Evolutionary conservation across 2,797 vertebrate genomes (phyloP), one percentile per base, ranked within the genome.

Genomic region (Poecilia gillii): DNA sequence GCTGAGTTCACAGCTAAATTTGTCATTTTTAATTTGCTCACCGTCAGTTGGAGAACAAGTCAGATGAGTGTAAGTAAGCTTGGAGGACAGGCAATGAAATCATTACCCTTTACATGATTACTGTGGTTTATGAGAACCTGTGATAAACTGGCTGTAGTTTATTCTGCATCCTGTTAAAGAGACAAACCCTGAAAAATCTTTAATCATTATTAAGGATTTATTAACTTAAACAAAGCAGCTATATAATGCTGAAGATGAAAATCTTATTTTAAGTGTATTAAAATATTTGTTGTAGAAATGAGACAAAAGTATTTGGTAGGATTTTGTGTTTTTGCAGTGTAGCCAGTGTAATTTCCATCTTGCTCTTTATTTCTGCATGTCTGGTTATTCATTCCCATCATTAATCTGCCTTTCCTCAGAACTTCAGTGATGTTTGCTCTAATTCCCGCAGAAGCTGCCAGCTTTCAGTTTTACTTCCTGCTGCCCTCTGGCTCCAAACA

Each of bases 321-420:
- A 23, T 51, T 51, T 51, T 23, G 49, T 23, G 49, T 51, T 23
- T 51, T 51, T 51, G 49, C 20, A 51, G 20, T 23, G 49, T 0
- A 51, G 8, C 3, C 36, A 28, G 8, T 8, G 41, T 25, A 23
- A 39, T 68, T 68, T 39, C 16, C 36, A 4, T 66, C 62, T 16
- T 18, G 4, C 14, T 64, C n/a, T 55, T 55, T 59, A 57, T 43
- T 74, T 64, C 12, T 49, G 75, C 78, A 46, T 59, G 77, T 57
- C 49, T 6, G 53, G 46, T 77, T 39, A 46, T 66, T 78, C 28
- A 83, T 73, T 72, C 6, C 28, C 0, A 8, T 47, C 45, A 12
- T 1, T 39, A 55, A 6, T 28, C 4, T 0, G 28, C 14, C 36
- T 75, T 85, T 90, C 81, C 66, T 25, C 13, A 39, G 83, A 85